Evolutionary conservation across 2,113 vertebrate species (phyloP).

Genomic region (Phaethornis superciliosus): DNA sequence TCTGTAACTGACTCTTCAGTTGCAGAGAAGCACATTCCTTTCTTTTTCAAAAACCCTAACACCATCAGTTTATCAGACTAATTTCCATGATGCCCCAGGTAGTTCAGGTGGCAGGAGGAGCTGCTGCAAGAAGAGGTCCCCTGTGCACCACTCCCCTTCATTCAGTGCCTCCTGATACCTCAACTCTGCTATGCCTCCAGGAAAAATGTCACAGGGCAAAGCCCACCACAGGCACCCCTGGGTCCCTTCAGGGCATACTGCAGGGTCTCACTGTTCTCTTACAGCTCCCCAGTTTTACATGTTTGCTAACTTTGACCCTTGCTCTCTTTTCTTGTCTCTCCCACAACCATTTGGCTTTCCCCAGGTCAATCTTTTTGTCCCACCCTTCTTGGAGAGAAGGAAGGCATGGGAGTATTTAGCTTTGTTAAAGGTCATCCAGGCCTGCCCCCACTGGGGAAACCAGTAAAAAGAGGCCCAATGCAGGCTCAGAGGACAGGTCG

Average conservation of each 20-base stretch:
- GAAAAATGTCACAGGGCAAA: background rate
- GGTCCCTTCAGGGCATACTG: background rate
- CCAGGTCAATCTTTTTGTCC: background rate
- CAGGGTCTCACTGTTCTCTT: background rate
- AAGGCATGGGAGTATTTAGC: background rate
- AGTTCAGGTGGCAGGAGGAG: background rate
- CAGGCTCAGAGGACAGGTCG: background rate
- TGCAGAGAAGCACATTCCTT: background rate
- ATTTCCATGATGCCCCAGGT: background rate
- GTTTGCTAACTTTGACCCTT: background rate
- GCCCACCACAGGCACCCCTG: background rate
- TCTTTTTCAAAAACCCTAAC: background rate
- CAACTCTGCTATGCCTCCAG: background rate
- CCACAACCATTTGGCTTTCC: background rate
- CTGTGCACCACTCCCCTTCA: background rate
- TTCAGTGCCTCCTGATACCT: background rate
- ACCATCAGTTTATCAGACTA: background rate
- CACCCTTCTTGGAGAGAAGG: background rate
- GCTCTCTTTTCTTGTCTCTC: background rate
- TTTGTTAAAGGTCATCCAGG: background rate
- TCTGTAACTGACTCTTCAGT: background rate
- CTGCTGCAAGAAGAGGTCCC: background rate
- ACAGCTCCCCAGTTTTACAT: background rate
- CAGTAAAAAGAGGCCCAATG: background rate
- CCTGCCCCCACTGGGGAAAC: background rate